These are phyloP conservation scores for Neodiprion fabricii DNA, from an alignment of 1,140 invertebrate species.

Conservation along the genomic window DNA sequence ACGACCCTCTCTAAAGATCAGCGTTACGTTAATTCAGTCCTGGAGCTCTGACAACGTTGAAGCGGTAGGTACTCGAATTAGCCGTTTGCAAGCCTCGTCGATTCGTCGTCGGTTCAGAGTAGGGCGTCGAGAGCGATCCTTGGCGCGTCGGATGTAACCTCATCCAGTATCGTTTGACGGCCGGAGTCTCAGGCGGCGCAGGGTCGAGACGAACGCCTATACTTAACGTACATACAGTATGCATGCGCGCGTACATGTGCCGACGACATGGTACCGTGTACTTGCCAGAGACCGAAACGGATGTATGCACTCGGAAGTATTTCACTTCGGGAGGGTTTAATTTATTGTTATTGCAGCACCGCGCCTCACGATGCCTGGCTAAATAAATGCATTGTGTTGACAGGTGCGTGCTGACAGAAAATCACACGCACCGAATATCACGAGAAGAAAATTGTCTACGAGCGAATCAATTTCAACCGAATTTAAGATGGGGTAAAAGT, in stretches of 20 bases:
- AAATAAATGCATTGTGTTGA: background rate
- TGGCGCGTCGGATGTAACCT: too few species aligned
- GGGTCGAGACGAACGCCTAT: background rate
- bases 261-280: background rate
- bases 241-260: background rate
- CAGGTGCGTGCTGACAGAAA: background rate
- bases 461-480: background rate
- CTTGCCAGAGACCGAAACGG: too few species aligned
- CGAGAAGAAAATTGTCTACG: background rate
- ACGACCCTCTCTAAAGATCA: too few species aligned
- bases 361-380: background rate
- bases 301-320: background rate
- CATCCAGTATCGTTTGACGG: background rate
- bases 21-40: too few species aligned
- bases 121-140: background rate
- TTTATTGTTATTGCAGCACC: background rate
- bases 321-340: background rate
- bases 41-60: too few species aligned
- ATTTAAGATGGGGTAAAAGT: background rate
- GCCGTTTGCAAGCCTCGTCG: background rate
- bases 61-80: background rate
- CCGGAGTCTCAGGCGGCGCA: background rate
- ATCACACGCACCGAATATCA: background rate
- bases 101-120: background rate
- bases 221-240: background rate